phyloP scores from a whole-genome alignment of 2,113 vertebrate genomes.

The Corythoichthys intestinalis region DNA sequence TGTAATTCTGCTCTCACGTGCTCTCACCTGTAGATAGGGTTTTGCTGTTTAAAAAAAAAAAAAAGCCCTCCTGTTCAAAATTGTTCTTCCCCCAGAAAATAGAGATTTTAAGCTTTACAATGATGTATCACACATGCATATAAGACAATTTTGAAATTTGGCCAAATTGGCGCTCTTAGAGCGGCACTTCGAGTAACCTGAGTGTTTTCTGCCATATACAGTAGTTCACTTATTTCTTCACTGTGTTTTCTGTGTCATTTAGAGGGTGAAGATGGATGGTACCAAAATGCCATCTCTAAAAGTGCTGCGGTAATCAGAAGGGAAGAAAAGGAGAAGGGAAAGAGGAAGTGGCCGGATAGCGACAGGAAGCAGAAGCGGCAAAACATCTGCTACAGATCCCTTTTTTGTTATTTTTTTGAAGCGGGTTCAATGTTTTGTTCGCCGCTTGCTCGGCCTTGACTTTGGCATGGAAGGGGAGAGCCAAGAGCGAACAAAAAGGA shows the following conservation, averaged over 20 bases:
- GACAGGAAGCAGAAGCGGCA: constrained; percentile 73
- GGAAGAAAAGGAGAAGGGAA: constrained; percentile 71
- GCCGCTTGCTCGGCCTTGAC: constrained; percentile 45
- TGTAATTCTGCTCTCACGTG: too few species aligned
- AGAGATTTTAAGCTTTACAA: too few species aligned
- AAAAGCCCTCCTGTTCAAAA: too few species aligned
- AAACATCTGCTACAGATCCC: constrained; percentile 71
- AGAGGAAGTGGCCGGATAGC: constrained; percentile 64
- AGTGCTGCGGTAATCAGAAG: constrained; percentile 34
- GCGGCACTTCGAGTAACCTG: too few species aligned
- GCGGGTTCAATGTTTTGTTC: constrained; percentile 57
- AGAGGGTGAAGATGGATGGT: constrained; percentile 9
- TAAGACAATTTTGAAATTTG: too few species aligned
- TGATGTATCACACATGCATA: too few species aligned
- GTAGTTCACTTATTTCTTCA: too few species aligned
- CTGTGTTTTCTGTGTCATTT: background rate
- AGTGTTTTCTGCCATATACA: too few species aligned
- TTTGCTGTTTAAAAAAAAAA: too few species aligned
- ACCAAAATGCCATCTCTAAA: constrained; percentile 41
- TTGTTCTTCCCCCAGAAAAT: too few species aligned
- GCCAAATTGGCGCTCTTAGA: too few species aligned
- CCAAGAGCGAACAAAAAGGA: constrained; percentile 25
- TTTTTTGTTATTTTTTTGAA: constrained; percentile 27
- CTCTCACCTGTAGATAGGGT: too few species aligned
- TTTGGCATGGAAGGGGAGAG: constrained; percentile 36